A percentile compares a stretch with the other conserved stretches of the same genome.
These are phyloP conservation scores for Aplocera efformata DNA, from an alignment of 2,888 invertebrate genomes.

Conservation along the genomic window DNA sequence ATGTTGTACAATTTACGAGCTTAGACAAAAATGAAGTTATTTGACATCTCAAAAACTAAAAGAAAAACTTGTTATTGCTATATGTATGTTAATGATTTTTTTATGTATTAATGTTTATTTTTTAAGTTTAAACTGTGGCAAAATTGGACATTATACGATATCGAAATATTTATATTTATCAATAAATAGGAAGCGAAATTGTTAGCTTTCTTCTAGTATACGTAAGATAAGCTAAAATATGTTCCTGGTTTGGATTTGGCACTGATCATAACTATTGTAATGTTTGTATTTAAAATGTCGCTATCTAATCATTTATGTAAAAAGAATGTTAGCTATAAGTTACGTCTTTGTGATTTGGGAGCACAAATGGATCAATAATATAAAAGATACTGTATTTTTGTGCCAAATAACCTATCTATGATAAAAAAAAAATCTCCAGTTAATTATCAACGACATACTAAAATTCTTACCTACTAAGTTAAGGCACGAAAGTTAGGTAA, in stretches of 20 bases:
- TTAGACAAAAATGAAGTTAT: constrained; percentile 43
- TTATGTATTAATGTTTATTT: background rate
- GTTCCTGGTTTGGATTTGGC: constrained; percentile 73
- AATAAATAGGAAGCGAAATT: background rate
- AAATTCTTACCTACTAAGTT: too few species aligned
- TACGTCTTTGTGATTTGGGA: constrained; percentile 42
- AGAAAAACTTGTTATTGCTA: background rate
- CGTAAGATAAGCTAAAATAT: constrained; percentile 29
- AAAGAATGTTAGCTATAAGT: constrained; percentile 4
- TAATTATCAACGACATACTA: too few species aligned
- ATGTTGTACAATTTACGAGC: constrained; percentile 57
- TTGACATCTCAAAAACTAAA: constrained; percentile 24
- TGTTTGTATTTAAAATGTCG: constrained; percentile 32
- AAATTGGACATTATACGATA: too few species aligned
- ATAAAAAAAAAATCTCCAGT: constrained; percentile 2
- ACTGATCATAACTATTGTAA: constrained; percentile 40
- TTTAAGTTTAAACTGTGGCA: too few species aligned
- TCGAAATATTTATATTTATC: too few species aligned
- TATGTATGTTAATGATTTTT: background rate
- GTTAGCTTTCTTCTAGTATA: too few species aligned
- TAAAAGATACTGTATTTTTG: constrained; percentile 38
- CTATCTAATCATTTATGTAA: too few species aligned
- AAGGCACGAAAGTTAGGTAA: too few species aligned
- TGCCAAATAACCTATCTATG: constrained; percentile 36
- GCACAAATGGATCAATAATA: constrained; percentile 58